Evolutionary conservation across 2,888 invertebrate species (phyloP).

Genomic region (Yponomeuta cagnagella): DNA sequence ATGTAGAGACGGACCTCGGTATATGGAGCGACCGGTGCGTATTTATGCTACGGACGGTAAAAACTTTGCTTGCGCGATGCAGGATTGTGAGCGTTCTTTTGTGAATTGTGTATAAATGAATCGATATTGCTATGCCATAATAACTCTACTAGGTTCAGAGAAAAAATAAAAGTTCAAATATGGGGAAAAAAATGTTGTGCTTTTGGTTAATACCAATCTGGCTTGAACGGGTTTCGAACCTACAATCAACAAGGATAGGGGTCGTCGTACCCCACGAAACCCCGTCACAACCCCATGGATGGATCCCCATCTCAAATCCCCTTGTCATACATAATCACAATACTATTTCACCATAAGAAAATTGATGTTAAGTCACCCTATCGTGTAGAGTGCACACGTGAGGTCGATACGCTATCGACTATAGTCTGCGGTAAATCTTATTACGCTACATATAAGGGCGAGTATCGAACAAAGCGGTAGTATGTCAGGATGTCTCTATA

Average conservation of each 20-base stretch:
- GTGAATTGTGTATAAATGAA: background rate
- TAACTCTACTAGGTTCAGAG: background rate
- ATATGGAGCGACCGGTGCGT: background rate
- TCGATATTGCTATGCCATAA: background rate
- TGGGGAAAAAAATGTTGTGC: background rate
- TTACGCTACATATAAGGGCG: too few relatives aligned
- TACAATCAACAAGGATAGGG: background rate
- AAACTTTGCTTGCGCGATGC: conserved; percentile 23
- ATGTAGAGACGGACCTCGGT: conserved; percentile 20
- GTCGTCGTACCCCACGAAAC: background rate
- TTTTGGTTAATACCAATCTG: background rate
- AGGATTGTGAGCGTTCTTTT: conserved; percentile 9
- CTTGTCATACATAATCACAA: too few relatives aligned
- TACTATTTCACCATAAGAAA: too few relatives aligned
- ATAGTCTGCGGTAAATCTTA: too few relatives aligned
- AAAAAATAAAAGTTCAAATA: background rate
- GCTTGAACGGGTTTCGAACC: background rate
- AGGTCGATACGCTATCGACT: too few relatives aligned
- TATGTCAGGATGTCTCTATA: too few relatives aligned
- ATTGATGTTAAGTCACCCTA: too few relatives aligned
- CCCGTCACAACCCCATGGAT: too few relatives aligned
- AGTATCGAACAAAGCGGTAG: too few relatives aligned
- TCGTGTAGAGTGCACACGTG: too few relatives aligned
- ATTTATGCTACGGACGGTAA: conserved; percentile 12
- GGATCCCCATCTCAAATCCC: too few relatives aligned